These are phyloP conservation scores for Danio jaintianensis DNA, from an alignment of 2,797 vertebrate genomes.

Conservation along the genomic window DNA sequence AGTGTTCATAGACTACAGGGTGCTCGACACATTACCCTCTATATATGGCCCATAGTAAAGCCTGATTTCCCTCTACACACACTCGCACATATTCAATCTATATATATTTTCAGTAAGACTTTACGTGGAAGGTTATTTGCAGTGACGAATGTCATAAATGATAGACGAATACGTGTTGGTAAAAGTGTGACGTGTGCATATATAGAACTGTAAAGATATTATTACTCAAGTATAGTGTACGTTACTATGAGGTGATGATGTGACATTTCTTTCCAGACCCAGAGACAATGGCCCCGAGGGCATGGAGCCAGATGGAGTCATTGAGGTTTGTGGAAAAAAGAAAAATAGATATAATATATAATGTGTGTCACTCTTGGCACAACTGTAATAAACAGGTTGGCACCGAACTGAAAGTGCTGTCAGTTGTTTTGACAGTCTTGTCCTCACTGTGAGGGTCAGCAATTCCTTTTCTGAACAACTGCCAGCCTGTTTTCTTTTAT, in stretches of 20 bases:
- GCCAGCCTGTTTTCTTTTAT: constrained; percentile 1
- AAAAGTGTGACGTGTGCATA: too few relatives aligned
- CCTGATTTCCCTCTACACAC: neutral
- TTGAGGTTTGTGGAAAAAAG: constrained; percentile 78
- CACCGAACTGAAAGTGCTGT: constrained; percentile 1
- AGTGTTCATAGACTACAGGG: neutral
- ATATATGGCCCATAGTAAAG: constrained; percentile 7
- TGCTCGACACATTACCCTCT: neutral
- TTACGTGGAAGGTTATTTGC: too few relatives aligned
- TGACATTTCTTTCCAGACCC: constrained; percentile 70
- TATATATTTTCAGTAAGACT: too few relatives aligned
- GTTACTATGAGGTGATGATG: neutral
- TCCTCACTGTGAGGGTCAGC: constrained; percentile 30
- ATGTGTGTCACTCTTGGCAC: neutral
- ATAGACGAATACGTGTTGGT: too few relatives aligned
- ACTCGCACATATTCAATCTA: neutral
- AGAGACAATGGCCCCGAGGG: constrained; percentile 92
- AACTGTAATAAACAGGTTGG: neutral
- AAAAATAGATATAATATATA: neutral
- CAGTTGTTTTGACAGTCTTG: constrained; percentile 17
- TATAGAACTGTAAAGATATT: too few relatives aligned
- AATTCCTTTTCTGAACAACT: neutral
- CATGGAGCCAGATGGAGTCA: constrained; percentile 93
- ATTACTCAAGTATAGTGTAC: too few relatives aligned
- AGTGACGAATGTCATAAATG: too few relatives aligned